Conservation (phyloP, 2,113 vertebrate genomes). For the Semnornis frantzii region DNA sequence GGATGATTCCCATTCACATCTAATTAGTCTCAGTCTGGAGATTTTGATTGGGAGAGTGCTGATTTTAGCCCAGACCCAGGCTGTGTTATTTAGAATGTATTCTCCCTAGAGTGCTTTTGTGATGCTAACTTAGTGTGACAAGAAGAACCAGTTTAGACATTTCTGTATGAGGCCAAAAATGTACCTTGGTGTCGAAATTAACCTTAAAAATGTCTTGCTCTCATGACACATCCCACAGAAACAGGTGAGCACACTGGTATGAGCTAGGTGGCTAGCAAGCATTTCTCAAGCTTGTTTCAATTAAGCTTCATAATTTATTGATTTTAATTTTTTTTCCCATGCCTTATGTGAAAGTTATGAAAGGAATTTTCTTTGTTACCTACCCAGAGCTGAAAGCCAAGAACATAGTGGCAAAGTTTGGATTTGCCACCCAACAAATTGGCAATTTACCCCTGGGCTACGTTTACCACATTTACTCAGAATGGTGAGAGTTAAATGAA, state of each 20-base stretch:
- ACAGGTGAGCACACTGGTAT: not conserved
- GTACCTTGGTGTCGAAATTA: not conserved
- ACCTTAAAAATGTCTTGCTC: not conserved
- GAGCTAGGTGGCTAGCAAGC: not conserved
- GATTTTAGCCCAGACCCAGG: conserved; percentile 20
- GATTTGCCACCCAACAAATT: too few relatives aligned
- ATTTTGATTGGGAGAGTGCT: not conserved
- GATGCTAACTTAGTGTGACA: conserved; percentile 38
- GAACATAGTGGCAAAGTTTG: not conserved
- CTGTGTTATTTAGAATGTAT: conserved; percentile 18
- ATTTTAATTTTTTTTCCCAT: not conserved
- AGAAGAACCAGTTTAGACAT: conserved; percentile 31
- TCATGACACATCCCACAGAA: not conserved
- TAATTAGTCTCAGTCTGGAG: not conserved
- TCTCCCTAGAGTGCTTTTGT: conserved; percentile 46
- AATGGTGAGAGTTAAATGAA: too few relatives aligned
- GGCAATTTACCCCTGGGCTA: too few relatives aligned
- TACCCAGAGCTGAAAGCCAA: not conserved
- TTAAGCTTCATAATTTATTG: not conserved
- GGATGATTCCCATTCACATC: not conserved
- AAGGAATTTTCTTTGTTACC: not conserved
- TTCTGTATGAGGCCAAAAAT: not conserved
- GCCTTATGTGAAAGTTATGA: not conserved
- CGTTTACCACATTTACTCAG: too few relatives aligned
- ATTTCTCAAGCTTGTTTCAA: not conserved